A percentile compares a stretch with the other conserved stretches of the same genome.
phyloP scores from a whole-genome alignment of 1,140 invertebrate species.

The Microplitis demolitor region DNA sequence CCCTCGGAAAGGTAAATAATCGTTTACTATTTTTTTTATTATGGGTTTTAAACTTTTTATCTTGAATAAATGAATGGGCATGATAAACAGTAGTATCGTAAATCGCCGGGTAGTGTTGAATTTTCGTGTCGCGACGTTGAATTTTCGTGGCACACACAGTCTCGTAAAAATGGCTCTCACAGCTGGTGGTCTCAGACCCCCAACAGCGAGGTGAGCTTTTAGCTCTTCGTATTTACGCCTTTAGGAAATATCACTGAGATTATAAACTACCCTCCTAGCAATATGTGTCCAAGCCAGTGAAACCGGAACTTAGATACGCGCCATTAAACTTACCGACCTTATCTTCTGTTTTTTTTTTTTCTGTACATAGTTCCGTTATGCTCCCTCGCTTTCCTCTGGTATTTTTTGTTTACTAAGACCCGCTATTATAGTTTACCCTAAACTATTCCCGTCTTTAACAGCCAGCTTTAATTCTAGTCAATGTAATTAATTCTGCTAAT shows the following conservation, averaged over 20 bases:
- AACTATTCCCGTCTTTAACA: too few relatives aligned
- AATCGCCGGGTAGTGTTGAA: not conserved
- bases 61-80: not conserved
- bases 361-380: conserved; percentile 33
- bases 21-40: not conserved
- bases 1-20: conserved; percentile 35
- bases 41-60: not conserved
- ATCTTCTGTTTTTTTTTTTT: conserved; percentile 26
- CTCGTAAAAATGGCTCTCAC: conserved; percentile 22
- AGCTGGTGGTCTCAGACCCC: conserved; percentile 27
- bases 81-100: not conserved
- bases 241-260: conserved; percentile 53
- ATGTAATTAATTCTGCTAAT: too few relatives aligned
- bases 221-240: conserved; percentile 55
- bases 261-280: conserved; percentile 23
- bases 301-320: conserved; percentile 55
- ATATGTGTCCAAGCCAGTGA: conserved; percentile 19
- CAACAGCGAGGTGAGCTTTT: conserved; percentile 53
- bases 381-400: not conserved
- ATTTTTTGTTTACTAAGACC: too few relatives aligned
- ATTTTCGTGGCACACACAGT: not conserved
- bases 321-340: conserved; percentile 51
- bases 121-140: not conserved
- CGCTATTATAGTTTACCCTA: too few relatives aligned
- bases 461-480: too few relatives aligned